Evolutionary conservation across 2,888 invertebrate genomes (phyloP).

Genomic region (Drosophila mulleri): DNA sequence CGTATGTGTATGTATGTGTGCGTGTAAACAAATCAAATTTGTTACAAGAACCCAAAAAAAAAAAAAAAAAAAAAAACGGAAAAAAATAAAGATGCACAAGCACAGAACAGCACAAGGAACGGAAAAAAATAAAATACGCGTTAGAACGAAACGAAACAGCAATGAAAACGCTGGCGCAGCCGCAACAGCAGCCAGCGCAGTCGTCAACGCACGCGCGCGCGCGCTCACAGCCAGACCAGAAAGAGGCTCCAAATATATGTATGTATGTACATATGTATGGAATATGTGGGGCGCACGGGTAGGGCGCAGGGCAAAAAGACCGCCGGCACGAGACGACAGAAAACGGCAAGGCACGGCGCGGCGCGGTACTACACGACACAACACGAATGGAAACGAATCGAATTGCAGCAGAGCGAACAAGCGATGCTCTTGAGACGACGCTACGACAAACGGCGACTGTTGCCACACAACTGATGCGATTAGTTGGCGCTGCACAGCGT

Average conservation of each 20-base stretch:
- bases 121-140: slow-evolving; percentile 40
- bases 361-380: slow-evolving; percentile 5
- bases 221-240: slow-evolving; percentile 20
- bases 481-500: slow-evolving; percentile 37
- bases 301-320: background rate
- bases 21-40: slow-evolving; percentile 32
- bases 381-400: slow-evolving; percentile 14
- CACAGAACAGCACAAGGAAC: slow-evolving; percentile 30
- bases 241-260: background rate
- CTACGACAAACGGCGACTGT: slow-evolving; percentile 67
- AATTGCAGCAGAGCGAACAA: slow-evolving; percentile 21
- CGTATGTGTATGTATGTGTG: background rate
- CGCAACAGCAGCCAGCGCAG: slow-evolving; percentile 37
- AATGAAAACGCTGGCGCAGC: slow-evolving; percentile 47
- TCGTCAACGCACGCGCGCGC: slow-evolving; percentile 67
- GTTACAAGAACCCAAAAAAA: slow-evolving; percentile 19
- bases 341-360: slow-evolving; percentile 11
- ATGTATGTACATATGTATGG: background rate
- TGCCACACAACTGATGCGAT: slow-evolving; percentile 71
- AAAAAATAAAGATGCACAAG: slow-evolving; percentile 12
- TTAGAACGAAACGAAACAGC: slow-evolving; percentile 39
- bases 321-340: slow-evolving; percentile 7
- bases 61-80: slow-evolving; percentile 5
- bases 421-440: slow-evolving; percentile 40
- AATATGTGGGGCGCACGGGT: slow-evolving; percentile 3